Evolutionary conservation across 2,113 vertebrate genomes (phyloP).

Genomic region (Acrocephalus arundinaceus): DNA sequence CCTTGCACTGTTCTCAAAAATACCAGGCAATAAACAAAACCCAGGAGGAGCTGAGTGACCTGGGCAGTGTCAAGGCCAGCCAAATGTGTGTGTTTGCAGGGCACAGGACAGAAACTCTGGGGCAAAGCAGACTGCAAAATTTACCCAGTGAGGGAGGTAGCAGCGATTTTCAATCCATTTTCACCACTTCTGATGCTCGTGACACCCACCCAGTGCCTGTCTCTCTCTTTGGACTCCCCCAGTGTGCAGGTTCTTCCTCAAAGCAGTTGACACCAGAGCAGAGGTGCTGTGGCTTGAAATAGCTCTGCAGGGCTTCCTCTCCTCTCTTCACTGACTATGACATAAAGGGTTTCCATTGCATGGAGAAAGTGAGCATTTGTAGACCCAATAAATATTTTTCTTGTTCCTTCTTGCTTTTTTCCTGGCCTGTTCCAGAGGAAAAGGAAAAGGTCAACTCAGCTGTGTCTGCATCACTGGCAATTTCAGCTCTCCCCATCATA

Average conservation of each 20-base stretch:
- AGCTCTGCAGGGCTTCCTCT: neutral
- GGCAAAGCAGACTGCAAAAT: neutral
- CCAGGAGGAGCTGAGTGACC: neutral
- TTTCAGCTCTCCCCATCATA: neutral
- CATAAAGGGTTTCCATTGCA: neutral
- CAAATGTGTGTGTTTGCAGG: neutral
- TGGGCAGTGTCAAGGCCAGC: neutral
- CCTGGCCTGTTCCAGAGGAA: neutral
- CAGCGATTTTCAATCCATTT: neutral
- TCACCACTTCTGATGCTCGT: neutral
- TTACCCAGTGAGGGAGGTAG: neutral
- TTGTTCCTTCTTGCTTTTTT: neutral
- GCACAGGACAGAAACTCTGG: neutral
- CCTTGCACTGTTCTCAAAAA: neutral
- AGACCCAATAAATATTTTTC: neutral
- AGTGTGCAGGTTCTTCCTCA: neutral
- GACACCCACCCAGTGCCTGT: fast-evolving
- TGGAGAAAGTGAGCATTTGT: neutral
- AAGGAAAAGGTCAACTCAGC: neutral
- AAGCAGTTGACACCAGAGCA: neutral
- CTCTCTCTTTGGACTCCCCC: neutral
- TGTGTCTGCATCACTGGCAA: neutral
- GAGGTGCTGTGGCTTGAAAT: neutral
- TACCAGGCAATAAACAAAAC: neutral
- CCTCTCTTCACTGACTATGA: neutral